A percentile compares a stretch with the other conserved stretches of the same genome.
These are phyloP conservation scores for Cotesia congregata DNA, from an alignment of 2,888 invertebrate genomes.

Conservation along the genomic window DNA sequence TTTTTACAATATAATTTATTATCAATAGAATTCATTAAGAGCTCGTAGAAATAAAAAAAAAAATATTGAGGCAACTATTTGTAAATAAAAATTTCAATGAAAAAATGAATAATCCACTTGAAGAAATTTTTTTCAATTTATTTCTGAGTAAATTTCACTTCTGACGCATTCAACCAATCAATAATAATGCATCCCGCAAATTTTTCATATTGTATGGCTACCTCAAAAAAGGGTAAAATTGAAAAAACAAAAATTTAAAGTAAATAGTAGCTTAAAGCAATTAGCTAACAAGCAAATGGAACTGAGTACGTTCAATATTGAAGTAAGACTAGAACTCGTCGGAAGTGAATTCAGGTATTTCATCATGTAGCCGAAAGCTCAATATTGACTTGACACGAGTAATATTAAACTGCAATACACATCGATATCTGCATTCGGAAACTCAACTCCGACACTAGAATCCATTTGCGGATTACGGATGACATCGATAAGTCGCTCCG, in stretches of 20 bases:
- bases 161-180: too few relatives aligned
- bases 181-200: too few relatives aligned
- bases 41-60: too few relatives aligned
- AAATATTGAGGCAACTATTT: too few relatives aligned
- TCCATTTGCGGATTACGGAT: conserved; percentile 40
- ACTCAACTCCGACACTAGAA: conserved; percentile 6
- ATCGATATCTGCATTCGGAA: neutral
- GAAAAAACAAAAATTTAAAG: neutral
- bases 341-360: neutral
- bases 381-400: conserved; percentile 1
- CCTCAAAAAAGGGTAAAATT: too few relatives aligned
- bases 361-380: neutral
- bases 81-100: too few relatives aligned
- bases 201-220: too few relatives aligned
- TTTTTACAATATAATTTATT: too few relatives aligned
- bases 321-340: neutral
- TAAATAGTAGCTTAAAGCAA: neutral
- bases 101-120: too few relatives aligned
- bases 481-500: conserved; percentile 35
- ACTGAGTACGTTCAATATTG: neutral
- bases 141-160: too few relatives aligned
- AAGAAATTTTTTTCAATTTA: too few relatives aligned
- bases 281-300: neutral
- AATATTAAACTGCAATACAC: neutral
- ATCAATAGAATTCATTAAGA: too few relatives aligned